Evolutionary conservation across 1,140 invertebrate genomes (phyloP).

Genomic region (Eriocheir sinensis): DNA sequence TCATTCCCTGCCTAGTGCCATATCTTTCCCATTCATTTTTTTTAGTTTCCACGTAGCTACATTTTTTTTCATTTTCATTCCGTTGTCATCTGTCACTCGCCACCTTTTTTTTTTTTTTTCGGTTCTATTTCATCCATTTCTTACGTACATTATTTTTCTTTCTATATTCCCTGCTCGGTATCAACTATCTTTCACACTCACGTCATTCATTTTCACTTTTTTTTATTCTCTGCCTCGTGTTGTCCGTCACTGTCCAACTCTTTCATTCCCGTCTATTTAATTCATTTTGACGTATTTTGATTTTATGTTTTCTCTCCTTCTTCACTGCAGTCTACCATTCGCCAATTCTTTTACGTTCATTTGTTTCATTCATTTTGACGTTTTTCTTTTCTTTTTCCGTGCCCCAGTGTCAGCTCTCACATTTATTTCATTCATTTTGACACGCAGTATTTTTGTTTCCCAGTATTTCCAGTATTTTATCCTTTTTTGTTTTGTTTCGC

Average conservation of each 20-base stretch:
- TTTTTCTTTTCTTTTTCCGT: constrained; percentile 1
- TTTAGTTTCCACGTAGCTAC: neutral
- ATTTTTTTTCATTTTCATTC: neutral
- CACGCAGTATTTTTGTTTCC: neutral
- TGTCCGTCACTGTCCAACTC: neutral
- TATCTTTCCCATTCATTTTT: neutral
- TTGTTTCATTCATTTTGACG: neutral
- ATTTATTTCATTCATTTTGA: neutral
- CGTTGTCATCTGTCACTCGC: neutral
- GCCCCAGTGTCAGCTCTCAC: neutral
- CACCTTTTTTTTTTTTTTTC: neutral
- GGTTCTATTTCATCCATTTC: neutral
- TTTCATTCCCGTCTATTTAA: neutral
- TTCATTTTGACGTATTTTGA: neutral
- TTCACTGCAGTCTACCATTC: neutral
- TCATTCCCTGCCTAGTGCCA: neutral
- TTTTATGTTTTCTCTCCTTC: neutral
- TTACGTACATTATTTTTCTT: neutral
- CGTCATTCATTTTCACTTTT: neutral
- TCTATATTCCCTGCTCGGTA: neutral
- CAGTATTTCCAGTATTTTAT: neutral
- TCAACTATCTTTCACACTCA: neutral
- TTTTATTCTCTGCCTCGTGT: neutral
- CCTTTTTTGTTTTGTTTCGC: neutral
- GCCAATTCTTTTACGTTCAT: neutral